Percentiles rank a stretch among this genome's conserved stretches.
Conservation (phyloP, 2,888 invertebrate genomes). For the Mimumesa dahlbomi region DNA sequence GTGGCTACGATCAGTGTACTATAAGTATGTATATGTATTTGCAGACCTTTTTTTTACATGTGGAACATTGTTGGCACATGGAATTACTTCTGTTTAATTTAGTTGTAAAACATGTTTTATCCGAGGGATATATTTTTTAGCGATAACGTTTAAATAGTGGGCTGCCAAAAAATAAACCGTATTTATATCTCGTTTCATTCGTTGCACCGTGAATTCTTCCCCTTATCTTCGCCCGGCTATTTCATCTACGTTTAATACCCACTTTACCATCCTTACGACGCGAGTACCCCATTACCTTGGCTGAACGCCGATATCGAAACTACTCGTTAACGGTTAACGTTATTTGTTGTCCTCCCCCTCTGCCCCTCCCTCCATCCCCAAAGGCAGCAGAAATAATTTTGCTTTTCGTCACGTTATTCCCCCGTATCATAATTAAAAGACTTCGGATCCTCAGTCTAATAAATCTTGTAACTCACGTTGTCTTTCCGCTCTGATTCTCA, state of each 20-base stretch:
- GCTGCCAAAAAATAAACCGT: conserved; percentile 36
- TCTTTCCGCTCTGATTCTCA: conserved; percentile 57
- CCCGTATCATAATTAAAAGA: conserved; percentile 53
- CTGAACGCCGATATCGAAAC: conserved; percentile 36
- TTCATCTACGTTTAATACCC: conserved; percentile 44
- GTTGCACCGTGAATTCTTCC: conserved; percentile 19
- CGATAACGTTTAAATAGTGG: too few relatives aligned
- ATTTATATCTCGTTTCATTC: conserved; percentile 32
- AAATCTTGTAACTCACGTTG: conserved; percentile 52
- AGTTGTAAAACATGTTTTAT: neutral
- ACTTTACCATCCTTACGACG: conserved; percentile 32
- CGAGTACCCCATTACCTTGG: conserved; percentile 24
- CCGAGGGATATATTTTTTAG: neutral
- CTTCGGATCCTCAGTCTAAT: conserved; percentile 43
- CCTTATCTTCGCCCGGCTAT: conserved; percentile 33
- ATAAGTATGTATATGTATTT: too few relatives aligned
- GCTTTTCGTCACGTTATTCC: conserved; percentile 37
- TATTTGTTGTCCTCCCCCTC: conserved; percentile 5
- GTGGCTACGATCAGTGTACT: too few relatives aligned
- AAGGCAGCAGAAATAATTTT: conserved; percentile 32
- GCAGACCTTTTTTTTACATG: too few relatives aligned
- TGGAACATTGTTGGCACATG: neutral
- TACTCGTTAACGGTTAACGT: conserved; percentile 40
- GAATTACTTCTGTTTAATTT: conserved; percentile 23
- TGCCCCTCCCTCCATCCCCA: too few relatives aligned